Evolutionary conservation across 2,797 vertebrate genomes (phyloP), one percentile per base, ranked within the genome.

Genomic region (Tokudaia tokunoshimensis): DNA sequence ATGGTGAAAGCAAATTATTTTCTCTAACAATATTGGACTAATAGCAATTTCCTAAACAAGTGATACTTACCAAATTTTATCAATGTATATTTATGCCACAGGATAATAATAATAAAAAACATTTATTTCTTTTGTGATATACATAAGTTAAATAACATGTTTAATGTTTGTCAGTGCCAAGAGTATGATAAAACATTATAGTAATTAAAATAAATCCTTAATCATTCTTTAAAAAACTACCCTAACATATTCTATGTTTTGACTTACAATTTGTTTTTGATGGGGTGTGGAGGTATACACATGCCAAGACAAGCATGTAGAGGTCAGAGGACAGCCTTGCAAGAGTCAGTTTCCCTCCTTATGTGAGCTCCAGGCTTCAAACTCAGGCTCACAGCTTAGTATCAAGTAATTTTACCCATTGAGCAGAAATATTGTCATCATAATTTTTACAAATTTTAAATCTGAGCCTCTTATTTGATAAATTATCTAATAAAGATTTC

Each of bases 11-110:
- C 72, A 94, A 82, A 59, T 59, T 75, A 72, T 87, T 83, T 95
- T 94, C 4, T 90, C 24, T 83, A 9, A 83, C 29, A 3, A 55
- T 81, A 31, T 31, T 50, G 85, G 31, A 94, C 37, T 90, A 5
- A 93, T 91, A 94, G 44, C 31, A 82, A 31, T 70, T 86, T 63
- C 79, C 82, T 52, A 92, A 95, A 13, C 12, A 94, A 74, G 11
- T 75, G 1, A 63, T 83, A 87, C 11, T 81, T 91, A 82, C 50
- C 1, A 75, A 17, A 86, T 92, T 92, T 78, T 7, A 78, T 24
- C 14, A 82, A 81, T 63, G 1, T 15, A 72, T 3, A 82, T 78
- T 93, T 87, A 93, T 41, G 70, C 78, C 19, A 29, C 91, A 76
- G 24, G 8, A 90, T 41, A 2, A 61, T 24, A 3, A 34, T 47